Percentiles rank a stretch among this genome's conserved stretches.
phyloP scores from a whole-genome alignment of 2,888 invertebrate species.

The Ophraella communa region DNA sequence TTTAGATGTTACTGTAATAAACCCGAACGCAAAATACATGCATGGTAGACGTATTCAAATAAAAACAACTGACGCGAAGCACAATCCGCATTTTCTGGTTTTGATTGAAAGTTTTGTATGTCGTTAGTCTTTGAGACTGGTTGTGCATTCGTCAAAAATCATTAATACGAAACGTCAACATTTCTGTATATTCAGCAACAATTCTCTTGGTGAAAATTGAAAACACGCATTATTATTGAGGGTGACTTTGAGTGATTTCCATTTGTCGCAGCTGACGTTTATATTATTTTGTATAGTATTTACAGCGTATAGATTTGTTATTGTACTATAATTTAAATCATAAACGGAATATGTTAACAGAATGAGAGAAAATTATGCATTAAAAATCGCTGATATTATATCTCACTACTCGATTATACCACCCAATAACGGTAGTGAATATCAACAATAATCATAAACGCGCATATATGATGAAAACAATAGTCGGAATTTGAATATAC shows the following conservation, averaged over 20 bases:
- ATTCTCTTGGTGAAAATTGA: slow-evolving; percentile 14
- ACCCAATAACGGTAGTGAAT: neutral
- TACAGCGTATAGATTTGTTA: slow-evolving; percentile 2
- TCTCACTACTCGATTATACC: neutral
- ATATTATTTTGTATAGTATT: neutral
- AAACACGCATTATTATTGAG: slow-evolving; percentile 22
- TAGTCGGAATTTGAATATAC: too few relatives aligned
- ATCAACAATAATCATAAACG: neutral
- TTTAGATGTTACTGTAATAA: neutral
- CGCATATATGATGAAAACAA: neutral
- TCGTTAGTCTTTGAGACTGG: slow-evolving; percentile 6
- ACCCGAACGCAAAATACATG: neutral
- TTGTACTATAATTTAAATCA: neutral
- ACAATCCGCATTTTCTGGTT: neutral
- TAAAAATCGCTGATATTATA: neutral
- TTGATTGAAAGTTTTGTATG: slow-evolving; percentile 11
- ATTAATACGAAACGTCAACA: slow-evolving; percentile 18
- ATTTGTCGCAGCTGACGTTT: slow-evolving; percentile 7
- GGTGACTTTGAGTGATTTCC: slow-evolving; percentile 22
- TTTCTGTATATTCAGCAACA: slow-evolving; percentile 22
- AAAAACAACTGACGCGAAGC: neutral
- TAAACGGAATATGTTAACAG: slow-evolving; percentile 1
- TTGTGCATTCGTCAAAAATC: slow-evolving; percentile 21
- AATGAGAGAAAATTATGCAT: neutral
- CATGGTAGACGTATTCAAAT: neutral